phyloP scores from a whole-genome alignment of 2,888 invertebrate genomes.

The Nomada hirtipes region DNA sequence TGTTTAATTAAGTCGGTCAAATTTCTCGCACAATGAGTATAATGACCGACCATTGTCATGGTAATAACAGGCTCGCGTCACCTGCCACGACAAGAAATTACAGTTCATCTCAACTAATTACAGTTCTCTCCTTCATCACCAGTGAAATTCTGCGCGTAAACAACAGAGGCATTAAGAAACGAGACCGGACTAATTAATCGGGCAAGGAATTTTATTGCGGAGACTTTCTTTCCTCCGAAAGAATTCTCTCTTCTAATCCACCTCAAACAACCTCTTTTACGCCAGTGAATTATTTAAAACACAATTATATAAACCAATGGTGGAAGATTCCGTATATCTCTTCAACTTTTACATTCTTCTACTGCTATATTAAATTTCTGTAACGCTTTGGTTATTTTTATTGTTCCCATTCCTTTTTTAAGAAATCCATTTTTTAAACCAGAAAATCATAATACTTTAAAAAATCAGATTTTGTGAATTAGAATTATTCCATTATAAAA shows the following conservation, averaged over 20 bases:
- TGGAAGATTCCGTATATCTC: no score
- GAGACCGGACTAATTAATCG: slow-evolving; percentile 32
- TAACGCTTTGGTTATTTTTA: no score
- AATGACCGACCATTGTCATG: slow-evolving; percentile 45
- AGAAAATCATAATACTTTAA: no score
- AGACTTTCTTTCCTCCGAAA: not conserved
- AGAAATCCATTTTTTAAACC: no score
- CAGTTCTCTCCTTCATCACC: slow-evolving; percentile 11
- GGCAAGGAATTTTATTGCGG: slow-evolving; percentile 22
- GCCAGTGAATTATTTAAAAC: not conserved
- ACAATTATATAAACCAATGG: not conserved
- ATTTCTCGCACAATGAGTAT: slow-evolving; percentile 38
- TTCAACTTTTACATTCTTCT: no score
- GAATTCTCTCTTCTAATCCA: not conserved
- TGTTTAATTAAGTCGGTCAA: slow-evolving; percentile 32
- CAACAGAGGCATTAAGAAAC: slow-evolving; percentile 24
- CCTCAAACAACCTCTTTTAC: not conserved
- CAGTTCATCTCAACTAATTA: slow-evolving; percentile 41
- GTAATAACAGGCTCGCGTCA: slow-evolving; percentile 47
- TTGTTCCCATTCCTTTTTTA: no score
- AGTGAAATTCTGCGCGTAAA: slow-evolving; percentile 32
- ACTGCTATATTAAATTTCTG: no score
- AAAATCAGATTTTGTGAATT: no score
- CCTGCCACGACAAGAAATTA: slow-evolving; percentile 48
- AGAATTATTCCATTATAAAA: no score